phyloP scores from a whole-genome alignment of 2,797 vertebrate genomes.

The Periophthalmus magnuspinnatus region DNA sequence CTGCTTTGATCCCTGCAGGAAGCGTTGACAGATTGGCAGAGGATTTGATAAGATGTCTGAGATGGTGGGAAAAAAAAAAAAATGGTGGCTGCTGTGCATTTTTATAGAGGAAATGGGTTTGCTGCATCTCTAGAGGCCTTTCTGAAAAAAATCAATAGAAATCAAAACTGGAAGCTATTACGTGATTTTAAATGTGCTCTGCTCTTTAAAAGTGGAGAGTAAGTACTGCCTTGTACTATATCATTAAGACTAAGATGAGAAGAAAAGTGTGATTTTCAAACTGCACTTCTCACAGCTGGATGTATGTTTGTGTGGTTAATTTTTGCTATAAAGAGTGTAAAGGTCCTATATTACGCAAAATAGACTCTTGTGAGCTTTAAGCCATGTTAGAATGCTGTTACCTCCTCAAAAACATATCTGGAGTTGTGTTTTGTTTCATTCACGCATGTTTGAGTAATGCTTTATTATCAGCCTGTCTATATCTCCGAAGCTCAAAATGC shows the following conservation, averaged over 20 bases:
- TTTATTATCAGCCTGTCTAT: no score
- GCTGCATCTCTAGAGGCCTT: neutral
- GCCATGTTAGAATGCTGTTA: no score
- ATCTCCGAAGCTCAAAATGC: no score
- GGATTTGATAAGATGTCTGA: constrained; percentile 18
- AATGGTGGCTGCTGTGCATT: constrained; percentile 2
- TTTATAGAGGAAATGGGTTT: neutral
- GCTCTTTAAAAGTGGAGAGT: neutral
- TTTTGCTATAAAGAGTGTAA: neutral
- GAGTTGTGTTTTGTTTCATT: no score
- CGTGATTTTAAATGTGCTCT: neutral
- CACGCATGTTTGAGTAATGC: no score
- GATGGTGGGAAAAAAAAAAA: neutral
- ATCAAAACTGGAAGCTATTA: neutral
- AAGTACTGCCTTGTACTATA: neutral
- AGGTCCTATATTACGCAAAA: no score
- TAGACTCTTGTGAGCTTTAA: no score
- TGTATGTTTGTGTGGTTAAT: neutral
- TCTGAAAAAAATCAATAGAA: neutral
- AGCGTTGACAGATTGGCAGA: constrained; percentile 10
- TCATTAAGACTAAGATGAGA: neutral
- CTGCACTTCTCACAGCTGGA: neutral
- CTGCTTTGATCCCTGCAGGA: neutral
- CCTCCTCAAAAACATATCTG: no score
- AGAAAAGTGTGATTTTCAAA: no score